These are phyloP conservation scores for Pimpla rufipes DNA, from an alignment of 2,888 invertebrate species.

Conservation along the genomic window DNA sequence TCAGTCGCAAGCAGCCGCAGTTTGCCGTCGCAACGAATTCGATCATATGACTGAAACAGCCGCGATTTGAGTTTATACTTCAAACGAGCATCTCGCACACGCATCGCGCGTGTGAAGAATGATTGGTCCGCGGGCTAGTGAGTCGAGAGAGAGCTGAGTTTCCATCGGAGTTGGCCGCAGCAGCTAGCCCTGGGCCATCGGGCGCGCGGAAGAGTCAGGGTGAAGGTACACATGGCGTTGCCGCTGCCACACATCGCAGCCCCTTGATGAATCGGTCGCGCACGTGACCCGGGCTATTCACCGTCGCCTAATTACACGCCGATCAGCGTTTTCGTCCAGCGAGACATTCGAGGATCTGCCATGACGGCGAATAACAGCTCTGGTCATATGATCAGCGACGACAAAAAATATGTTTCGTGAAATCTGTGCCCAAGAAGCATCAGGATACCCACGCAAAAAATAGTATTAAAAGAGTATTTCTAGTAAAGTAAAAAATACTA, in stretches of 20 bases:
- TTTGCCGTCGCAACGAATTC: too few species aligned
- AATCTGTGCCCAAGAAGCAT: conserved; percentile 5
- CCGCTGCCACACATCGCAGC: conserved; percentile 24
- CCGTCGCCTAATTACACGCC: conserved; percentile 84
- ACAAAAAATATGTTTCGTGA: conserved; percentile 9
- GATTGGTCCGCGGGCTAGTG: conserved; percentile 47
- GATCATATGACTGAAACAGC: conserved; percentile 26
- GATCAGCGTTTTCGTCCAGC: conserved; percentile 77
- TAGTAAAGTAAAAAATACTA: too few species aligned
- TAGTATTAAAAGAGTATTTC: too few species aligned
- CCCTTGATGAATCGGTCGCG: conserved; percentile 85
- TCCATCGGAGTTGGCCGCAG: conserved; percentile 55
- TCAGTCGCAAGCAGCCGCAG: too few species aligned
- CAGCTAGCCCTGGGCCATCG: conserved; percentile 50
- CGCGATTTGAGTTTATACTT: conserved; percentile 41
- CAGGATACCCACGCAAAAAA: neutral
- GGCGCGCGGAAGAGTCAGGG: conserved; percentile 51
- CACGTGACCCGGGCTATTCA: conserved; percentile 83
- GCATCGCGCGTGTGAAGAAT: conserved; percentile 78
- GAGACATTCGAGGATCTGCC: conserved; percentile 1
- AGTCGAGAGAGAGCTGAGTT: conserved; percentile 4
- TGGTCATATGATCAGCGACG: neutral
- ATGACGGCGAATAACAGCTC: conserved; percentile 13
- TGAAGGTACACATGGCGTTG: conserved; percentile 34
- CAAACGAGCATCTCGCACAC: conserved; percentile 70